Base-by-base conservation (phyloP, 1,140 invertebrate species). In the Drosophila punjabiensis region DNA sequence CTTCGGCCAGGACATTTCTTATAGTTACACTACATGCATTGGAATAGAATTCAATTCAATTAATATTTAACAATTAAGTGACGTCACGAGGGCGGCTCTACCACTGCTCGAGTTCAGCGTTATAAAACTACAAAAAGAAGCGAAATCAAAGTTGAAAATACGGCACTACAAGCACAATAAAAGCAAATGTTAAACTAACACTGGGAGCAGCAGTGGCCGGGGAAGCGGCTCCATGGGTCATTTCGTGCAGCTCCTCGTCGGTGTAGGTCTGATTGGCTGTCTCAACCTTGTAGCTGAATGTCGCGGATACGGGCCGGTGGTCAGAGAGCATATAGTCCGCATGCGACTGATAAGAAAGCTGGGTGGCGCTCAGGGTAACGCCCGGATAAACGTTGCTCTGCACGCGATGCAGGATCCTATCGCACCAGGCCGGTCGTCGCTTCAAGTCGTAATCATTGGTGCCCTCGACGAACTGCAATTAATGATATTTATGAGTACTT, bases 381-480 rank as follows among this genome's bases (percentile, higher is more conserved):
- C 75, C 69, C 37, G 87, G 83, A 67, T 92, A 93, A 79, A 83
- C 78, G 70, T 83, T 74, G 4, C 52, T 63, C 67, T 95, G 94
- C 28, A 97, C 97, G 94, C 96, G 96, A 96, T 97, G 99, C 61
- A 99, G 94, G 76, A 99, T 96, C 80, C 99, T 95, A 94, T 99
- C 99, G 94, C 98, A 99, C 99, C 99, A 99, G 11, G 99, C 98
- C 16, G 99, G 99, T 16, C 97, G 96, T 90, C 99, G 95, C 30
- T 97, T 98, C 50, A 96, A 82, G 94, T 98, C 96, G 94, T 97
- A 98, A 48, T 95, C 94, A 73, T 95, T 95, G 6, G 95, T 95
- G 10, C 95, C 95, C 59, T 96, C 95, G 78, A 95, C 93, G 92
- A 96, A 98, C 94, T 78, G 43, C n/a, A 70, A 48, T 33, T 7